These are phyloP conservation scores for Amblyornis subalaris DNA, from an alignment of 2,113 vertebrate species.

Conservation along the genomic window DNA sequence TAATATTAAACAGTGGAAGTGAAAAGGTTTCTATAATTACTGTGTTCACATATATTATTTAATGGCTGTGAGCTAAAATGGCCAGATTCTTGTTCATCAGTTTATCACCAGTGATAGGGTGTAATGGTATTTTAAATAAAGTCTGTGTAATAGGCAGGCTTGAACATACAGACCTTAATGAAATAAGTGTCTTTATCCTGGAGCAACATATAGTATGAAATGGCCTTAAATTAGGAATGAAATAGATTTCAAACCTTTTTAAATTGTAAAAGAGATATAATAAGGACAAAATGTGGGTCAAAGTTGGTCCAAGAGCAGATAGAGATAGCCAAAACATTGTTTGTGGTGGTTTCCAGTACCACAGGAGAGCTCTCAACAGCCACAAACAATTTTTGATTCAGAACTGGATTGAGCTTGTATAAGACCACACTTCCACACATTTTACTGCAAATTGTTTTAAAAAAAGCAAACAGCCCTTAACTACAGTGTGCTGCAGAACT, in stretches of 20 bases:
- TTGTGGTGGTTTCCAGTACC: not conserved
- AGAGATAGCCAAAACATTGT: not conserved
- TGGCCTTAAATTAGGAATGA: not conserved
- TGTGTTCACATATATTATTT: not conserved
- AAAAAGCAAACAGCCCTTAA: constrained; percentile 28
- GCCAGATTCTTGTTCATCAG: not conserved
- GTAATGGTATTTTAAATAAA: not conserved
- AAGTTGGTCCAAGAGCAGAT: not conserved
- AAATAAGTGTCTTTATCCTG: not conserved
- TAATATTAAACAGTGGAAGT: not conserved
- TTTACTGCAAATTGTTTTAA: constrained; percentile 3
- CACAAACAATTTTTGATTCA: not conserved
- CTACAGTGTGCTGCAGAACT: not conserved
- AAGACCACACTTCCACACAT: not conserved
- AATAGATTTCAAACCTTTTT: not conserved
- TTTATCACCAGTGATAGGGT: not conserved
- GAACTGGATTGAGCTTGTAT: not conserved
- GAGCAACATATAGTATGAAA: not conserved
- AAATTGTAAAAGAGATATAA: not conserved
- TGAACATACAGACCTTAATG: not conserved
- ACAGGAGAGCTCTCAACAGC: not conserved
- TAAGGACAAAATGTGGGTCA: not conserved
- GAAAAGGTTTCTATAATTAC: not conserved
- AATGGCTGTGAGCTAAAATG: not conserved
- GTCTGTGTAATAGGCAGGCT: not conserved